Evolutionary conservation across 2,888 invertebrate species (phyloP).

Genomic region (Peribatodes rhomboidaria): DNA sequence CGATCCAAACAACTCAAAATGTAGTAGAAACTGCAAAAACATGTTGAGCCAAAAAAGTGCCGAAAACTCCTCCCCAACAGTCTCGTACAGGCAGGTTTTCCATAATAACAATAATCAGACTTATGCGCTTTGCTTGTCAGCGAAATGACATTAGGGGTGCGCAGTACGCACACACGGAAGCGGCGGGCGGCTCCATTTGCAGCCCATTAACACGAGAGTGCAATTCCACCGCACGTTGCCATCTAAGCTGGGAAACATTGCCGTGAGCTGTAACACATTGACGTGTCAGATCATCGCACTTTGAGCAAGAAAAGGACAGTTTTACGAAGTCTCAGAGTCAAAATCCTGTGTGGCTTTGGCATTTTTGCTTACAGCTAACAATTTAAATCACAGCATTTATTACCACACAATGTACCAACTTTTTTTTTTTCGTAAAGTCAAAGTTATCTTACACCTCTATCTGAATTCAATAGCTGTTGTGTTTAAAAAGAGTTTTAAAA

Average conservation of each 20-base stretch:
- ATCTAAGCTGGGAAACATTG: slow-evolving; percentile 17
- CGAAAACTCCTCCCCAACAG: neutral
- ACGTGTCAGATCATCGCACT: neutral
- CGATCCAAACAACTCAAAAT: too few species aligned
- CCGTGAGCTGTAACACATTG: too few species aligned
- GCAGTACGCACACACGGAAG: slow-evolving; percentile 12
- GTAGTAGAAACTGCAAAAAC: too few species aligned
- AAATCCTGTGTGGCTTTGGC: too few species aligned
- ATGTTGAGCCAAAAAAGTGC: neutral
- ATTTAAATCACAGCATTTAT: too few species aligned
- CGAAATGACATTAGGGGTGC: slow-evolving; percentile 7
- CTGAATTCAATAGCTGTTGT: too few species aligned
- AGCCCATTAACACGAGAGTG: slow-evolving; percentile 46
- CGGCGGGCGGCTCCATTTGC: slow-evolving; percentile 32
- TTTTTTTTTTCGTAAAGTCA: too few species aligned
- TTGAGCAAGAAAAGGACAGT: neutral
- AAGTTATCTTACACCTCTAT: too few species aligned
- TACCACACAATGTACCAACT: too few species aligned
- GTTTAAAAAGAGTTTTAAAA: too few species aligned
- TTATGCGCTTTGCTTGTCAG: slow-evolving; percentile 10
- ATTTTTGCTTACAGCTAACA: too few species aligned
- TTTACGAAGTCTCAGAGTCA: too few species aligned
- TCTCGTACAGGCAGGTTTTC: neutral
- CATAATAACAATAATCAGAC: slow-evolving; percentile 12
- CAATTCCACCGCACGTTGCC: slow-evolving; percentile 41